phyloP scores from a whole-genome alignment of 1,140 invertebrate genomes.

The Pissodes strobi region DNA sequence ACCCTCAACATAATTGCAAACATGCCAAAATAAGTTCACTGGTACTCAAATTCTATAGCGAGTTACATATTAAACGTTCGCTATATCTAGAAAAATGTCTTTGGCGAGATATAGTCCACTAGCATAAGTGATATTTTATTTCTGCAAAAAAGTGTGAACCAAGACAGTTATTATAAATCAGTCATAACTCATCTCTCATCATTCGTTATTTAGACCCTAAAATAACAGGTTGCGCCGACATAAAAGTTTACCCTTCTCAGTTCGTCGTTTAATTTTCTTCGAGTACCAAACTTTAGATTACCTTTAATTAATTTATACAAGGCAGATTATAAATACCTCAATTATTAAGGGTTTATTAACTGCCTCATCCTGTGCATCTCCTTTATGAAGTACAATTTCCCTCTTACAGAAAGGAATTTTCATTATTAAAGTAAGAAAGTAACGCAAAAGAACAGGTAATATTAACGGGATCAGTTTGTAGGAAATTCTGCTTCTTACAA shows the following conservation, averaged over 20 bases:
- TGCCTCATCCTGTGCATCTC: background rate
- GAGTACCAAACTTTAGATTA: conserved; percentile 16
- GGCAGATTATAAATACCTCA: conserved; percentile 14
- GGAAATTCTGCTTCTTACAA: too few species aligned
- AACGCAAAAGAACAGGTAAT: too few species aligned
- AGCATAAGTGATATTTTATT: too few species aligned
- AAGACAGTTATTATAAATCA: too few species aligned
- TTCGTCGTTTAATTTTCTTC: conserved; percentile 6
- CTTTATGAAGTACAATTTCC: background rate
- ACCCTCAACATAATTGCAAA: too few species aligned
- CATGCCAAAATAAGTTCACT: too few species aligned
- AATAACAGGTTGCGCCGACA: conserved; percentile 1
- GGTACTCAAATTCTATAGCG: too few species aligned
- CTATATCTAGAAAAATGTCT: too few species aligned
- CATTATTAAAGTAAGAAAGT: background rate
- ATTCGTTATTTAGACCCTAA: background rate
- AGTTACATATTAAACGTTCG: too few species aligned
- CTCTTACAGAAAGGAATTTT: background rate
- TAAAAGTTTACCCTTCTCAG: conserved; percentile 7
- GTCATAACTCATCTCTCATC: conserved; percentile 1
- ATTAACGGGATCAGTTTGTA: too few species aligned
- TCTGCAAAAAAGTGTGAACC: too few species aligned
- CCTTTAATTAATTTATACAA: conserved; percentile 14
- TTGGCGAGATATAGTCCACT: too few species aligned
- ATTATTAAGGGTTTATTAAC: conserved; percentile 17